A percentile compares a stretch with the other conserved stretches of the same genome.
phyloP scores from a whole-genome alignment of 1,140 invertebrate genomes.

The Halotydeus destructor region DNA sequence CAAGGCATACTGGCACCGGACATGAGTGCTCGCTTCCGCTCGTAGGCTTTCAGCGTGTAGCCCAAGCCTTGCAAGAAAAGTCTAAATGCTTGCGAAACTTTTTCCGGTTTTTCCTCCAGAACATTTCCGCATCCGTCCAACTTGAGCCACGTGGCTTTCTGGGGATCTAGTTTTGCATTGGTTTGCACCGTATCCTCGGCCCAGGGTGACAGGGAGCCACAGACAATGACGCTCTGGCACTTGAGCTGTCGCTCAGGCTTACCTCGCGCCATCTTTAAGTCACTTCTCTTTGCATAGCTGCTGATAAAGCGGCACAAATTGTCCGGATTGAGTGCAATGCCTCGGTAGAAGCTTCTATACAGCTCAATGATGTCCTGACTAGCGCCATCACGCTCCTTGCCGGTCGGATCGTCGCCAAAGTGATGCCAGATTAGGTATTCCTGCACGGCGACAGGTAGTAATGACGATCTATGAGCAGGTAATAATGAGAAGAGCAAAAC shows the following conservation, averaged over 20 bases:
- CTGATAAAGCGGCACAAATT: conserved; percentile 90
- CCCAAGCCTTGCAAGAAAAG: conserved; percentile 96
- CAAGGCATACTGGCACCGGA: neutral
- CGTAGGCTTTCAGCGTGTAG: conserved; percentile 31
- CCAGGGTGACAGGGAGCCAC: conserved; percentile 34
- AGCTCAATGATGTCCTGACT: conserved; percentile 79
- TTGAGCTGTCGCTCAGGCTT: conserved; percentile 11
- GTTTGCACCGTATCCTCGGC: conserved; percentile 80
- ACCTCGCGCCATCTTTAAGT: conserved; percentile 10
- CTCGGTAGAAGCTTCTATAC: conserved; percentile 65
- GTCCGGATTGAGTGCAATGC: conserved; percentile 64
- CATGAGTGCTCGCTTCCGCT: neutral
- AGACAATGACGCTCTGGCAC: conserved; percentile 9
- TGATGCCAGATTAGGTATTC: conserved; percentile 99
- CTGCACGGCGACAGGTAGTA: conserved; percentile 25
- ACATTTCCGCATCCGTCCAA: conserved; percentile 96
- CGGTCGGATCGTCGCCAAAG: conserved; percentile 71
- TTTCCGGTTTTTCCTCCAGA: conserved; percentile 88
- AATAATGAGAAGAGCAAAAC: neutral
- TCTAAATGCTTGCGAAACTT: conserved; percentile 87
- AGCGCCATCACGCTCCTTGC: conserved; percentile 51
- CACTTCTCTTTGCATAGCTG: conserved; percentile 43
- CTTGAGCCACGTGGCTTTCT: conserved; percentile 95
- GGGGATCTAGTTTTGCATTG: conserved; percentile 81
- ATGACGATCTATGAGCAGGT: conserved; percentile 45